Base-by-base conservation (phyloP, 2,797 vertebrate genomes). In the Apodemus agrarius region DNA sequence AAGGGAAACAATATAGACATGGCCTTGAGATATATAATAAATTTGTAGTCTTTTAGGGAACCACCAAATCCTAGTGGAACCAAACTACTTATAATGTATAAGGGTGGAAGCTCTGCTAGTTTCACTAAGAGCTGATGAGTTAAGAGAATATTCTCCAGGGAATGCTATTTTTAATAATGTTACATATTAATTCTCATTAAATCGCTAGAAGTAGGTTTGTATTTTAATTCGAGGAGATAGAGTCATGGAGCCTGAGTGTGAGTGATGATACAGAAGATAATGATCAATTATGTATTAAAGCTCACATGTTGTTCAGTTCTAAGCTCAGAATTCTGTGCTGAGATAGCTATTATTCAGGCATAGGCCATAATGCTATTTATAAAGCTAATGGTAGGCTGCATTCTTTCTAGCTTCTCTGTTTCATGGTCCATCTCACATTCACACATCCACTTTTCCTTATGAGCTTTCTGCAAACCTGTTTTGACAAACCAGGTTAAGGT, bases 401-500 rank as follows among this genome's bases (percentile, higher is more conserved):
- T 31, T 74, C 49, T 88, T 59, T 46, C 43, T 86, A 29, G 37
- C 24, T 79, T 88, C 3, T 40, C 37, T 89, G 24, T 5, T 34
- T 14, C 34, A 46, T 21, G 69, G 82, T 78, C 43, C 13, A 12
- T 88, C 63, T 94, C n/a, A 43, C 26, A 76, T 9, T 80, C 34
- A 52, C 40, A 76, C 16, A 22, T 88, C 61, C 22, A 31, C 75
- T 67, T n/a, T 72, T 67, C 34, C 2, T 61, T 82, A n/a, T 89
- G 34, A 83, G 4, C 34, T 74, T 69, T 97, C 86, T 87, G 49
- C 86, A 95, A 95, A 84, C 61, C 76, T 89, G 4, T 65, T 89
- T 96, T 84, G 91, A 92, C 89, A 94, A 91, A 90, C 34, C n/a
- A 86, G 49, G 46, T 67, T 92, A 92, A 94, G 1, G 1, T 89